These are phyloP conservation scores for Apodemia duryi DNA, from an alignment of 2,888 invertebrate species.

Conservation along the genomic window DNA sequence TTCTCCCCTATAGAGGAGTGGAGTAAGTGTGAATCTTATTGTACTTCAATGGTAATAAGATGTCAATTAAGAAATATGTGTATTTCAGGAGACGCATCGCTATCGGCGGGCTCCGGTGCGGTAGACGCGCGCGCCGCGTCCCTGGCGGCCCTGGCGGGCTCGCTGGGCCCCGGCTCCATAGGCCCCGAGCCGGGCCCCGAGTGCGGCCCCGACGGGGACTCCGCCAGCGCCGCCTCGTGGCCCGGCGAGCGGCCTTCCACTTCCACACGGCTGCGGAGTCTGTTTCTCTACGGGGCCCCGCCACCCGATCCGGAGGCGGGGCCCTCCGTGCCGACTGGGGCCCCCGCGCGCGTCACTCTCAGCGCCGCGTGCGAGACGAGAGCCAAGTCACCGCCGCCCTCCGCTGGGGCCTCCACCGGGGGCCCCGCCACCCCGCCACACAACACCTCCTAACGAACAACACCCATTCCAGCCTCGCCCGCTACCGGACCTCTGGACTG, in stretches of 20 bases:
- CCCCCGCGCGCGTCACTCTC: constrained; percentile 18
- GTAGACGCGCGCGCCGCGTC: constrained; percentile 62
- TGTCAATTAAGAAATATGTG: no score
- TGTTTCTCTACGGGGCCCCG: constrained; percentile 27
- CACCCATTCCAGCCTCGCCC: background rate
- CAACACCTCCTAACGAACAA: constrained; percentile 34
- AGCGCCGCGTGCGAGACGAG: constrained; percentile 24
- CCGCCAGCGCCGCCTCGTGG: constrained; percentile 52
- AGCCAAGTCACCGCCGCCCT: constrained; percentile 8
- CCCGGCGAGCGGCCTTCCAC: constrained; percentile 56
- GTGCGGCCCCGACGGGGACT: constrained; percentile 49
- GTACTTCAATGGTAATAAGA: no score
- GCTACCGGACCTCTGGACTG: background rate
- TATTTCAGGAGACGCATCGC: constrained; percentile 62
- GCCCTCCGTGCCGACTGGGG: constrained; percentile 21
- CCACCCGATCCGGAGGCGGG: constrained; percentile 35
- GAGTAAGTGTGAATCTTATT: no score
- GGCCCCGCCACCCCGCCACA: constrained; percentile 17
- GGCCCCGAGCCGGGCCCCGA: constrained; percentile 50
- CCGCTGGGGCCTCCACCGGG: constrained; percentile 27
- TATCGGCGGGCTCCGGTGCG: constrained; percentile 60
- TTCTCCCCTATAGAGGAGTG: no score
- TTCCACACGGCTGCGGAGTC: constrained; percentile 47
- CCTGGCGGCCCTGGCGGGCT: constrained; percentile 67
- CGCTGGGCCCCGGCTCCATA: constrained; percentile 52